Evolutionary conservation across 1,140 invertebrate genomes (phyloP).

Genomic region (Monochamus saltuarius): DNA sequence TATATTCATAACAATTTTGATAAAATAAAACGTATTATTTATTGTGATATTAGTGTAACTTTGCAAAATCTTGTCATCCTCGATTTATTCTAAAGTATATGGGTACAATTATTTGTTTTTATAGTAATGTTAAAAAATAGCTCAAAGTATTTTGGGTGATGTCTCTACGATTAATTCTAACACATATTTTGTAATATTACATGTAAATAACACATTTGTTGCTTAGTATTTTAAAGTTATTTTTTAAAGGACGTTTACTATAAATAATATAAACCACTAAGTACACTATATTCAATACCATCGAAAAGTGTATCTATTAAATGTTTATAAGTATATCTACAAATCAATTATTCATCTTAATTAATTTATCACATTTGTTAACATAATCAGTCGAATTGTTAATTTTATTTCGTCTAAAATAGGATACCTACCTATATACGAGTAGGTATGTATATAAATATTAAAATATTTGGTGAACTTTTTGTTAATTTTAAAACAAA

Average conservation of each 20-base stretch:
- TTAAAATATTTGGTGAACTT: no score
- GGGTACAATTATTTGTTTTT: conserved; percentile 37
- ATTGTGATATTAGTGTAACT: conserved; percentile 33
- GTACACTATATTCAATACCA: no score
- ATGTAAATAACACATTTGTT: conserved; percentile 37
- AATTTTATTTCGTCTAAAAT: no score
- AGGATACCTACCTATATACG: no score
- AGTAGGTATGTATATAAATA: no score
- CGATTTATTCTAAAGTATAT: conserved; percentile 37
- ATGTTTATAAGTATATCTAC: no score
- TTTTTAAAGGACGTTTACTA: background rate
- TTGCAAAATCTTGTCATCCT: conserved; percentile 34
- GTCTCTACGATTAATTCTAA: conserved; percentile 33
- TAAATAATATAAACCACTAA: no score
- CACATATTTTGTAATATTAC: conserved; percentile 38
- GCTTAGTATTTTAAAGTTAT: conserved; percentile 28
- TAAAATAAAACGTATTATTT: background rate
- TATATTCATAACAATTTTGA: background rate
- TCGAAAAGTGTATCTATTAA: no score
- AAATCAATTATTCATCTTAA: no score
- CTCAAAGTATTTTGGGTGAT: conserved; percentile 37
- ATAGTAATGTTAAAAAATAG: conserved; percentile 23
- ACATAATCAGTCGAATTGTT: no score
- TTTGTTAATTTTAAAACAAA: no score
- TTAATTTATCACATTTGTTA: no score